Conservation (phyloP, 2,888 invertebrate genomes). For the Seira musarum region DNA sequence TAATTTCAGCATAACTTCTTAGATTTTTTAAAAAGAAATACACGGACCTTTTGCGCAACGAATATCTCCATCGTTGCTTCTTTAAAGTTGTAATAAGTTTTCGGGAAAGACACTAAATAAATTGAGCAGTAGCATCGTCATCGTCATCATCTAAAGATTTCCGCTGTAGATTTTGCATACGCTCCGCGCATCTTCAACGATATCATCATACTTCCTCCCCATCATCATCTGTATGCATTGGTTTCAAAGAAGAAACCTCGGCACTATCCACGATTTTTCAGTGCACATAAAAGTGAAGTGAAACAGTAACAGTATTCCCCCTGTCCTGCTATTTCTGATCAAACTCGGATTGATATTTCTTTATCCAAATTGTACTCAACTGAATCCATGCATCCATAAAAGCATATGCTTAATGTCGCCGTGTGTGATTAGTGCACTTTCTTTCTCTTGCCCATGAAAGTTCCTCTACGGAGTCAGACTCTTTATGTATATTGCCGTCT, state of each 20-base stretch:
- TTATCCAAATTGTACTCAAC: background rate
- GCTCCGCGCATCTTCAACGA: background rate
- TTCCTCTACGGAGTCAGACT: no score
- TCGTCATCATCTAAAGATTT: background rate
- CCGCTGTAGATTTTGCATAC: background rate
- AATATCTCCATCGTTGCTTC: background rate
- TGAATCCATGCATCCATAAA: background rate
- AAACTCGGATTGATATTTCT: background rate
- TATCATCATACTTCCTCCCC: background rate
- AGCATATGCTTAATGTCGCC: background rate
- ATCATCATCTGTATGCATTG: background rate
- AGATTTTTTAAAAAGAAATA: no score
- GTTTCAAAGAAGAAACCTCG: no score
- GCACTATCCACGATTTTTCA: background rate
- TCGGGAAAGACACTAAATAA: background rate
- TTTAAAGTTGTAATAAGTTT: background rate
- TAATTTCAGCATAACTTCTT: no score
- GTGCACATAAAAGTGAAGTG: background rate
- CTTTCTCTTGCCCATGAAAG: background rate
- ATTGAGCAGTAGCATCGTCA: background rate
- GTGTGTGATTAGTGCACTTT: background rate
- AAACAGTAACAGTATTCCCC: background rate
- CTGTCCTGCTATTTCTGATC: background rate
- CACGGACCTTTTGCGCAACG: no score
- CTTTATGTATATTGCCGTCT: no score